These are phyloP conservation scores for Tachysurus fulvidraco DNA, from an alignment of 2,113 vertebrate species.

Conservation along the genomic window DNA sequence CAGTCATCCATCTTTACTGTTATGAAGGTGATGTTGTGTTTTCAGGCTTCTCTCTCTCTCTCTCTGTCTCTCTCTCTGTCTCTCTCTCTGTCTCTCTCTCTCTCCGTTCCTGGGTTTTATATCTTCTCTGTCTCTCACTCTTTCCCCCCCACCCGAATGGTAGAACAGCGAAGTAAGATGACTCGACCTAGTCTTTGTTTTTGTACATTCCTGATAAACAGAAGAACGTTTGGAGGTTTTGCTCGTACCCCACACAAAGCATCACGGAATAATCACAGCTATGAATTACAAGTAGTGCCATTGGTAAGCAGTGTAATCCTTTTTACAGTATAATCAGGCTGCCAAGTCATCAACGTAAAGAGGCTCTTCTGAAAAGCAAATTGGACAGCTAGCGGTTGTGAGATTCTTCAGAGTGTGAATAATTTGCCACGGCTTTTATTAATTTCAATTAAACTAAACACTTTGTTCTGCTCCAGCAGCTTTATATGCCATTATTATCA, in stretches of 20 bases:
- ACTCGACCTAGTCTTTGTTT: background rate
- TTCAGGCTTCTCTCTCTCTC: background rate
- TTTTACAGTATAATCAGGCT: slow-evolving; percentile 1
- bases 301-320: background rate
- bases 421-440: background rate
- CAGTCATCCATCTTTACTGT: background rate
- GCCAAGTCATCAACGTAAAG: slow-evolving; percentile 15
- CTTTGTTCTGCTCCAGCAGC: background rate
- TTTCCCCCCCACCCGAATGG: background rate
- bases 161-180: background rate
- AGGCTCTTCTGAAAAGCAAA: slow-evolving; percentile 16
- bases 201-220: background rate
- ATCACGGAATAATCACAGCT: background rate
- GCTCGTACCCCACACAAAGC: background rate
- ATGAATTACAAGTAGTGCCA: slow-evolving; percentile 3
- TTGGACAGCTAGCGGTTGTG: slow-evolving; percentile 16
- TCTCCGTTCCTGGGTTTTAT: background rate
- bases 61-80: too few species aligned
- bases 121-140: too few species aligned
- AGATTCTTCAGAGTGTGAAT: slow-evolving; percentile 1
- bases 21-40: background rate
- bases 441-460: slow-evolving; percentile 14
- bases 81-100: background rate
- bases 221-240: background rate
- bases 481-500: background rate